These are phyloP conservation scores for Athetis lepigone DNA, from an alignment of 2,888 invertebrate genomes.

Conservation along the genomic window DNA sequence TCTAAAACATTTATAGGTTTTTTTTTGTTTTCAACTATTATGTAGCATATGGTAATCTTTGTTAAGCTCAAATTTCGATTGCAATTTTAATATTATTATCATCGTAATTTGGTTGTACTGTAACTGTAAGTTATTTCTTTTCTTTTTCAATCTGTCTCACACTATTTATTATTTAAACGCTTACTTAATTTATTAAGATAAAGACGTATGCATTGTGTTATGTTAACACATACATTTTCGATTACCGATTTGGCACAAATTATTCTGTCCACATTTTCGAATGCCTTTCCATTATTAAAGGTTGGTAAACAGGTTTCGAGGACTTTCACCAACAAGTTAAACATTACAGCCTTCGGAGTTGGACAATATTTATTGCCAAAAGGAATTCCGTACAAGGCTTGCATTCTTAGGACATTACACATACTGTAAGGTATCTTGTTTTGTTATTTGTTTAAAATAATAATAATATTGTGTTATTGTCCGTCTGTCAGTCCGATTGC, in stretches of 20 bases:
- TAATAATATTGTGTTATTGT: not conserved
- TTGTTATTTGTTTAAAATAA: not conserved
- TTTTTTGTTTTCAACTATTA: too few species aligned
- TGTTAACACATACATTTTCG: slow-evolving; percentile 1
- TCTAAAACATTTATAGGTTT: too few species aligned
- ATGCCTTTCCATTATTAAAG: slow-evolving; percentile 49
- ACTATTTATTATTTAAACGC: not conserved
- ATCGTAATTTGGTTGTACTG: too few species aligned
- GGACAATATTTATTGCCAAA: slow-evolving; percentile 48
- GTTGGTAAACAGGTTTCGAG: slow-evolving; percentile 47
- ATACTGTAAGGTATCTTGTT: slow-evolving; percentile 19
- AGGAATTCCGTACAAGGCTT: slow-evolving; percentile 31
- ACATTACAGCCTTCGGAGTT: slow-evolving; percentile 47
- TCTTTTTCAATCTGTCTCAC: too few species aligned
- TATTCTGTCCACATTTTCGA: slow-evolving; percentile 16
- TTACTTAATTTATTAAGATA: not conserved
- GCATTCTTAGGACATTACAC: slow-evolving; percentile 42
- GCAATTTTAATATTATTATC: too few species aligned
- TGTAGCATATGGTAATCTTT: too few species aligned
- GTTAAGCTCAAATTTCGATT: too few species aligned
- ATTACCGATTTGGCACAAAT: slow-evolving; percentile 7
- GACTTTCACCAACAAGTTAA: slow-evolving; percentile 47
- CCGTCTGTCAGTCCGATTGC: not conserved
- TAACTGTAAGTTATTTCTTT: too few species aligned
- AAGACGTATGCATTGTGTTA: not conserved